phyloP scores from a whole-genome alignment of 1,140 invertebrate species.

The Caenorhabditis latens region DNA sequence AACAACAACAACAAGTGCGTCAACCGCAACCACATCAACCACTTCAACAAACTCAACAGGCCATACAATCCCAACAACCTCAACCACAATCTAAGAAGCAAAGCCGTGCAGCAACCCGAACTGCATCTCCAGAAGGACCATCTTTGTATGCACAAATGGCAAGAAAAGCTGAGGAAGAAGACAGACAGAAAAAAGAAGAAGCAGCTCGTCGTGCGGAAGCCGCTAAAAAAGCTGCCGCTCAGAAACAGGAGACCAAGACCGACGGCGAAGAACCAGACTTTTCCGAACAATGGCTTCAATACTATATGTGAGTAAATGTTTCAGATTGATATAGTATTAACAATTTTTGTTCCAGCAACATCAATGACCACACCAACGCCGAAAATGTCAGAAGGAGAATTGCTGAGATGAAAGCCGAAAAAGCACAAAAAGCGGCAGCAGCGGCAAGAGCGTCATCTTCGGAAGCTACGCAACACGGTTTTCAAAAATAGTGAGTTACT shows the following conservation, averaged over 20 bases:
- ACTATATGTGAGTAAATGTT: slow-evolving; percentile 84
- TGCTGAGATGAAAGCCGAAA: background rate
- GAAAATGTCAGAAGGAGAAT: background rate
- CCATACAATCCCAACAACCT: background rate
- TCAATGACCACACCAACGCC: background rate
- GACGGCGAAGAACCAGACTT: slow-evolving; percentile 86
- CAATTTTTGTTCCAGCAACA: background rate
- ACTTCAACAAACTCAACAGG: background rate
- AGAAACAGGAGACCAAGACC: slow-evolving; percentile 64
- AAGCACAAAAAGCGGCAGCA: background rate
- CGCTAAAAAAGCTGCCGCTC: background rate
- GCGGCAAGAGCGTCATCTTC: background rate
- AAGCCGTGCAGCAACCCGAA: background rate
- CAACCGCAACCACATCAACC: background rate
- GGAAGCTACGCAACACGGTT: background rate
- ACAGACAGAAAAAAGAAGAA: too few species aligned
- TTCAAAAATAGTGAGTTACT: too few species aligned
- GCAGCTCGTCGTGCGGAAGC: background rate
- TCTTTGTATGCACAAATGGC: background rate
- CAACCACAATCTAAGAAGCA: background rate
- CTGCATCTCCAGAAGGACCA: background rate
- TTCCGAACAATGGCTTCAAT: slow-evolving; percentile 96
- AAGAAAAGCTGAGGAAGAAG: background rate
- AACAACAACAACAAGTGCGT: slow-evolving; percentile 1
- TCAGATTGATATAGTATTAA: background rate